Conservation (phyloP, 2,113 vertebrate genomes). For the Ondatra zibethicus region DNA sequence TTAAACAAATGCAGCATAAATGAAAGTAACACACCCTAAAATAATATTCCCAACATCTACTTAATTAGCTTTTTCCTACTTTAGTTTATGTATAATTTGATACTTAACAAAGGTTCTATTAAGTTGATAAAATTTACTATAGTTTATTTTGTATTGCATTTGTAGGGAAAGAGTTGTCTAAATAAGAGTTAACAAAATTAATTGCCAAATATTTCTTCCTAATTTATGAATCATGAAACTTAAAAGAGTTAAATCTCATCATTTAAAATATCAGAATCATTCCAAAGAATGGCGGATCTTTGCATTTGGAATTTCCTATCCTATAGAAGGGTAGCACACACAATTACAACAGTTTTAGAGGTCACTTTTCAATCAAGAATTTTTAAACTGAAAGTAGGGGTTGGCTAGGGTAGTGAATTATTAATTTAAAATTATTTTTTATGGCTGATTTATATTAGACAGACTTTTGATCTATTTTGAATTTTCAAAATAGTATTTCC, state of each 20-base stretch:
- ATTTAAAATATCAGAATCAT: constrained; percentile 25
- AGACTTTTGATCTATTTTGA: constrained; percentile 7
- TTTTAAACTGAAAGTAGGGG: background rate
- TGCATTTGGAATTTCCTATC: background rate
- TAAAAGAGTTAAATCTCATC: background rate
- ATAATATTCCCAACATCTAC: background rate
- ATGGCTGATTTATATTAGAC: background rate
- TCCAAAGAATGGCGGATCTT: constrained; percentile 23
- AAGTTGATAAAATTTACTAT: background rate
- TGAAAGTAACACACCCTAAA: too few species aligned
- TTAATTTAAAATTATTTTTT: constrained; percentile 49
- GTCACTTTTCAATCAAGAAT: background rate
- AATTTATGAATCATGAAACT: constrained; percentile 17
- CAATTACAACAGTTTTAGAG: background rate
- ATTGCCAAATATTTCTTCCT: constrained; percentile 38
- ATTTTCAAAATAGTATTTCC: constrained; percentile 10
- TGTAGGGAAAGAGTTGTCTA: constrained; percentile 15
- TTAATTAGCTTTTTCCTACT: background rate
- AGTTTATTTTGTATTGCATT: constrained; percentile 9
- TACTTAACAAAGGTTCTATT: constrained; percentile 32
- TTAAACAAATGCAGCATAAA: too few species aligned
- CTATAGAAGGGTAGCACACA: background rate
- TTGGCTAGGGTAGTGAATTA: background rate
- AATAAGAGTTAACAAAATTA: constrained; percentile 11
- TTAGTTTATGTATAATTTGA: constrained; percentile 43